Evolutionary conservation across 2,888 invertebrate species (phyloP), one percentile per base, ranked within the genome.

Genomic region (Drosophila fulvimacula): DNA sequence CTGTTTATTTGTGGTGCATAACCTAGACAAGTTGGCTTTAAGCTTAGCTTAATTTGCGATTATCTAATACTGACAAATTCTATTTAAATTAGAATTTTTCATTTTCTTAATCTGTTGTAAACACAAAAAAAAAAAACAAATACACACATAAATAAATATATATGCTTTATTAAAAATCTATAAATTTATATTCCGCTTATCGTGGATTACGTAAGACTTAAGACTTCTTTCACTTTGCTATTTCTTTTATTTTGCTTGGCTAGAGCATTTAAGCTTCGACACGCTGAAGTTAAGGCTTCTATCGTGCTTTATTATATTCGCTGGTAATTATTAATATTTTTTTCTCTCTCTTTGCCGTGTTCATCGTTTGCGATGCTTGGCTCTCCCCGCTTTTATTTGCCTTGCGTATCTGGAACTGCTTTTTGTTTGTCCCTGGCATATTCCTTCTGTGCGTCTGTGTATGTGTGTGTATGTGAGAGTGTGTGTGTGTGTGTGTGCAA

Each of bases 291-390:
- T 17, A 19, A 27, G 3, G 15, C 1, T 38, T 52, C 42, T 39
- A 56, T 38, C 49, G 42, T 62, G 61, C 52, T 79, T 79, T 69
- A 69, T 64, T 64, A 52, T 62, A 57, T 60, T 75, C 57, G 15
- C 49, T 44, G 52, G 51, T 46, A 48, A 64, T 75, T 79, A 79
- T 63, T 79, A 65, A 71, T 71, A 64, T 58, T 63, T n/a, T 21
- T 17, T 10, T 10, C 30, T 17, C 17, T 13, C 48, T 48, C 48
- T 48, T 32, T 30, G 30, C 34, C 34, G 41, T 48, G 69, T 64
- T 48, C 63, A 75, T 57, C 52, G 53, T 69, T 79, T 64, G 57
- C 63, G 9, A 9, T 55, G 55, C 60, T 55, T 21, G 15, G 32
- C 10, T 13, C 51, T 21, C 69, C 51, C 21, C 11, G 24, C 5